Evolutionary conservation across 2,113 vertebrate species (phyloP), one percentile per base, ranked within the genome.

Genomic region (Paradoxurus hermaphroditus): DNA sequence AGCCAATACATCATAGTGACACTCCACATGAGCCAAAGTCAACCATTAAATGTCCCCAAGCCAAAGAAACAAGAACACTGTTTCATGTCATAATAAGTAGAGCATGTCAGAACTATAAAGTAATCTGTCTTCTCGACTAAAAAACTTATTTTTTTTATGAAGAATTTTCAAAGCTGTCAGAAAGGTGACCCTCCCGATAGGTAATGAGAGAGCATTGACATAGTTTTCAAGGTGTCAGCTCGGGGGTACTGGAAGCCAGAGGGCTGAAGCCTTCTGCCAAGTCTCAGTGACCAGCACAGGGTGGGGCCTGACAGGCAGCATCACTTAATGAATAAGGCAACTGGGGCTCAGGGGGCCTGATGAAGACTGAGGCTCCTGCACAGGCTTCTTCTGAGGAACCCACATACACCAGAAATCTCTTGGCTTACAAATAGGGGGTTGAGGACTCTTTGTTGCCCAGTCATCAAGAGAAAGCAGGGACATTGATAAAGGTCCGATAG

Each of bases 101-200:
- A 95, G 46, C 94, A 97, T 36, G 65, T 95, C 86, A 93, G 44
- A 98, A 96, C 41, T 72, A 19, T 73, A 93, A 65, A 63, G 44
- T 79, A 79, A 92, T 96, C 86, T 95, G 87, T 96, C 84, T 95
- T 98, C 96, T 94, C 49, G 73, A 53, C 65, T 68, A 65, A 81
- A 96, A 96, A 75, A 92, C 85, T 4, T 15, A 5, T 59, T 1
- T 31, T 77, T 63, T 63, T 75, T 91, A 93, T 72, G 36, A 83
- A 73, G 79, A 86, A 91, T 77, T 94, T 92, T 94, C 59, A 72
- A 85, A 96, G 56, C 86, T 75, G 44, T 94, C 90, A 97, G 44
- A 72, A 96, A 97, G 84, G 95, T 96, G 84, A 96, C 96, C 90
- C 31, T 95, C 29, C 18, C 0, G 0, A 65, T n/a, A 92, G 79